These are phyloP conservation scores for Marronus borbonicus DNA, from an alignment of 2,888 invertebrate species.

Conservation along the genomic window DNA sequence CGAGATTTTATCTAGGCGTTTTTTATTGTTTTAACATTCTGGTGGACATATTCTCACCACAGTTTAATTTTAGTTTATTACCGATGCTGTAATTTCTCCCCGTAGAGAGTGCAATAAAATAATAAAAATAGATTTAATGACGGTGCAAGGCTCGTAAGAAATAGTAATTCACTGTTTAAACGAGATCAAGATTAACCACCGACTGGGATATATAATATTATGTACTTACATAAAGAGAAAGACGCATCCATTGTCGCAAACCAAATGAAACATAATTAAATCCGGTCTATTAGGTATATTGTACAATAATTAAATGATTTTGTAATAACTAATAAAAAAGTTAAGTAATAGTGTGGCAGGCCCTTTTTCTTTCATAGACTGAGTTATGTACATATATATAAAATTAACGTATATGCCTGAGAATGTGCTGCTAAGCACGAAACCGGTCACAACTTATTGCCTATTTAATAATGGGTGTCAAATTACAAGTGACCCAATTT, in stretches of 20 bases:
- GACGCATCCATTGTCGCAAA: neutral
- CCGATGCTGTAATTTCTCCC: conserved; percentile 45
- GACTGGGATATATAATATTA: conserved; percentile 21
- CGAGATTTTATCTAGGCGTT: conserved; percentile 50
- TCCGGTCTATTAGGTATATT: no score
- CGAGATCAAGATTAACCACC: conserved; percentile 42
- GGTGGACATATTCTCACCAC: conserved; percentile 48
- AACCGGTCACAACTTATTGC: no score
- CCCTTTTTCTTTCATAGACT: no score
- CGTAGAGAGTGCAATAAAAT: conserved; percentile 44
- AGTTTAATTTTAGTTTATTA: conserved; percentile 49
- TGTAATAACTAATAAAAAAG: no score
- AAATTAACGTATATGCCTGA: no score
- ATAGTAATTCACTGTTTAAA: conserved; percentile 45
- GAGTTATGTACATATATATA: no score
- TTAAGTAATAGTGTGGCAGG: no score
- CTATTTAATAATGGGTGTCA: no score
- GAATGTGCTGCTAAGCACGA: no score
- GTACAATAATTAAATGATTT: no score
- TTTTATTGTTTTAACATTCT: conserved; percentile 51
- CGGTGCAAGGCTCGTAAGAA: conserved; percentile 34
- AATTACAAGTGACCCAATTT: no score
- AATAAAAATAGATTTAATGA: conserved; percentile 47
- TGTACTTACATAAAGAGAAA: neutral
- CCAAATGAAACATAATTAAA: neutral